Base-by-base conservation (phyloP, 2,888 invertebrate species). In the Acrobasis repandana region DNA sequence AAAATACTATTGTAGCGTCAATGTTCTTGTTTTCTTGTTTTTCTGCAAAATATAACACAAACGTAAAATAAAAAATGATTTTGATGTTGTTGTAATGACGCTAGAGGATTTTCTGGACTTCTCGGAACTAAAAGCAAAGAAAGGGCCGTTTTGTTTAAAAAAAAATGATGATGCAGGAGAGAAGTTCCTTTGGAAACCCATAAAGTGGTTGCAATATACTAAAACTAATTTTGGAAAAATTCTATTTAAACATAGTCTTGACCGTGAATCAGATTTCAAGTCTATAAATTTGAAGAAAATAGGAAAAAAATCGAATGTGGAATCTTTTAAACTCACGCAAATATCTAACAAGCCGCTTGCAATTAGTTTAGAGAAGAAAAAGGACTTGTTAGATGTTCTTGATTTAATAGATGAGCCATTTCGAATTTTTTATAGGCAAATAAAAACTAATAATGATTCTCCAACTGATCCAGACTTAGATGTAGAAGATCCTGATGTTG, bases 11-110 rank as follows among this genome's bases (percentile, higher is more conserved):
- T 58, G 60, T 63, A 9, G 56, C 60, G 4, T 59, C 56, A 59
- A 62, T 63, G 62, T n/a, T n/a, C n/a, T n/a, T n/a, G n/a, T n/a
- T n/a, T 60, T 60, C 20, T 46, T 46, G 43, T 59, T 18, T 9
- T 50, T 59, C 38, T 63, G n/a, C 9, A 71, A 63, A 62, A 50
- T 46, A 68, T 72, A 15, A 61, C 67, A 15, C 70, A 73, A 54
- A 71, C 38, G 56, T 38, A 56, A 56, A 56, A 16, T 56, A 16
- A 34, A 56, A 38, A 56, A 56, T 49, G 20, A 49, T 18, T 49
- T 18, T 49, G 49, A 49, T 10, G 49, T 49, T 2, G 63, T 63
- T 56, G 52, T 62, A 18, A 52, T 33, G 33, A 65, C 49, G 20
- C 9, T 65, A 56, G 18, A 59, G 16, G 49, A 49, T 49, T 49